Conservation (phyloP, 2,888 invertebrate species). For the Andrena fulva region DNA sequence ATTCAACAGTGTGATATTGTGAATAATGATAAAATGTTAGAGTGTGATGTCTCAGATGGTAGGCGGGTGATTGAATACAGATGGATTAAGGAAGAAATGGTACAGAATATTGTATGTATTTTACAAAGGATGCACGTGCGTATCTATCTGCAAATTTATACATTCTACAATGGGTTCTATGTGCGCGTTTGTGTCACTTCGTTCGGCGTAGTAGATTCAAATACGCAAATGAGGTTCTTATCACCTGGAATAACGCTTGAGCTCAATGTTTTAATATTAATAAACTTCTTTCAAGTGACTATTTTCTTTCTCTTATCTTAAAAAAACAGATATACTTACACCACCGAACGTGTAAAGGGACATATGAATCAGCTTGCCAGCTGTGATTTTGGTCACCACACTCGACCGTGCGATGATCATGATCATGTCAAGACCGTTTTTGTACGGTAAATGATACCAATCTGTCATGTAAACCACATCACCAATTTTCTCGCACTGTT, state of each 20-base stretch:
- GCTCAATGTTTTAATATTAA: too few relatives aligned
- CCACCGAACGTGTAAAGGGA: slow-evolving; percentile 66
- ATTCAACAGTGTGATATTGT: too few relatives aligned
- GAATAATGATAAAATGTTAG: too few relatives aligned
- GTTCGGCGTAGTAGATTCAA: slow-evolving; percentile 40
- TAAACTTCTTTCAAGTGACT: not conserved
- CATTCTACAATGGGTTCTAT: not conserved
- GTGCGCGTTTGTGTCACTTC: not conserved
- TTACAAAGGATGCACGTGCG: too few relatives aligned
- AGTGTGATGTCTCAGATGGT: too few relatives aligned
- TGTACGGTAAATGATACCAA: slow-evolving; percentile 70
- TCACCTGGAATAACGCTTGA: slow-evolving; percentile 29
- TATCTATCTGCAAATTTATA: not conserved
- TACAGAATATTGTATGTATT: not conserved
- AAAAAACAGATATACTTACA: slow-evolving; percentile 54
- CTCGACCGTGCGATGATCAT: slow-evolving; percentile 68
- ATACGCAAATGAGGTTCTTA: slow-evolving; percentile 44
- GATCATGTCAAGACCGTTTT: slow-evolving; percentile 55
- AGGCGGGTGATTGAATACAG: too few relatives aligned
- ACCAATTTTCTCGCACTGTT: slow-evolving; percentile 70
- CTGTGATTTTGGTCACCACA: slow-evolving; percentile 67
- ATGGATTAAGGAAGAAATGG: too few relatives aligned
- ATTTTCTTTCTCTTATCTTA: not conserved
- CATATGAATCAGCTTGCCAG: slow-evolving; percentile 66
- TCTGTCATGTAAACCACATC: slow-evolving; percentile 68